Base-by-base conservation (phyloP, 2,888 invertebrate genomes). In the Acheta domesticus region DNA sequence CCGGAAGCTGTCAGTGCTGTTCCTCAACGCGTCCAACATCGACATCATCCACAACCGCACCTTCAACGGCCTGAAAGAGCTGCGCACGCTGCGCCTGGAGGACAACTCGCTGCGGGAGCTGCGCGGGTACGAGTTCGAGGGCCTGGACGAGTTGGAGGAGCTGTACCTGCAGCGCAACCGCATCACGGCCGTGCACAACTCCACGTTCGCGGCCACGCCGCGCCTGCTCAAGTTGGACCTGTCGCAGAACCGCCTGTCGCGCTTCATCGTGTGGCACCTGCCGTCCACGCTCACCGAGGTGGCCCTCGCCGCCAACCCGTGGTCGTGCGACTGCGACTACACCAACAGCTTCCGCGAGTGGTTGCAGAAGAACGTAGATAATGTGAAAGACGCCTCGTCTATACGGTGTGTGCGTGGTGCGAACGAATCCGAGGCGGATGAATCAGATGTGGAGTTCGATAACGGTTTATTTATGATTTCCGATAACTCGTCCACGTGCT, bases 291-390 rank as follows among this genome's bases (percentile, higher is more conserved):
- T 92, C 81, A 91, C 91, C 80, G 91, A 92, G 86, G 88, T 93
- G 83, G 91, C 91, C 78, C 88, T 95, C 81, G 90, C 91, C 19
- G 90, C 89, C 82, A 95, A 95, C 85, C 93, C 93, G 79, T 95
- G 94, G 94, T 91, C 92, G 79, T 96, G 95, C 87, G 93, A 94
- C 84, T 96, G 95, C 86, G 93, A 93, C 84, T 94, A 92, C 85
- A 91, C 92, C 49, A 92, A 92, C 85, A 90, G 90, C 86, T 91
- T 93, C 84, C 91, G 93, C 83, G 93, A 94, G 86, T 95, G 94
- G 93, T 90, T 93, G 82, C 90, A 91, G 82, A 89, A 91, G 83
- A 91, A 92, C 77, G 91, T 89, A 82, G 90, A 91, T 79, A 86
- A 86, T 80, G 92, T 94, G 79, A 88, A 88, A 80, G 94, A 94